These are phyloP conservation scores for Ophioninae sp. DNA, from an alignment of 2,888 invertebrate species.

Conservation along the genomic window DNA sequence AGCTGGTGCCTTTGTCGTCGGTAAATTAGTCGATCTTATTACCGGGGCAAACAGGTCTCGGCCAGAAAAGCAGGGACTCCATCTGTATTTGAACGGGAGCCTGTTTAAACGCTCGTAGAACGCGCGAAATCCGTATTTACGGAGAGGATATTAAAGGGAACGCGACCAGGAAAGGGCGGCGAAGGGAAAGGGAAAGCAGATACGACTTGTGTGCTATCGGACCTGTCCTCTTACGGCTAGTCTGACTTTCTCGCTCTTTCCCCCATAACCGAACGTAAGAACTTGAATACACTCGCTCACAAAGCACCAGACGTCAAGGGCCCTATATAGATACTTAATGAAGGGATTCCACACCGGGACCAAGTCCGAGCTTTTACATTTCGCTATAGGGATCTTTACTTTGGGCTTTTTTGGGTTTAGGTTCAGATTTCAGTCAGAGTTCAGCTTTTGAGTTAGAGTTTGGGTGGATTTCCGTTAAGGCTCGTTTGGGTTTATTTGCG, in stretches of 20 bases:
- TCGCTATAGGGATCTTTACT: neutral
- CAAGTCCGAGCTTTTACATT: neutral
- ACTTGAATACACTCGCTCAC: slow-evolving; percentile 72
- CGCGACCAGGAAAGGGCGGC: slow-evolving; percentile 8
- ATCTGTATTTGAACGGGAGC: slow-evolving; percentile 80
- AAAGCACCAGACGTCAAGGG: slow-evolving; percentile 15
- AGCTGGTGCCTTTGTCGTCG: slow-evolving; percentile 64
- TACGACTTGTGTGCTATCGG: slow-evolving; percentile 54
- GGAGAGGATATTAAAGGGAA: slow-evolving; percentile 70
- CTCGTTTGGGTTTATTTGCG: too few species aligned
- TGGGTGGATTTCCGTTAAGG: too few species aligned
- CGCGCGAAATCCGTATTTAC: slow-evolving; percentile 80
- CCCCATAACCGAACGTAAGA: slow-evolving; percentile 73
- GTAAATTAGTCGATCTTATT: slow-evolving; percentile 79
- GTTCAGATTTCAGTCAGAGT: too few species aligned
- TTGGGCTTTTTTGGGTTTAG: too few species aligned
- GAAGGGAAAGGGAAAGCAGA: slow-evolving; percentile 56
- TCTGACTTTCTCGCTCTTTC: slow-evolving; percentile 39
- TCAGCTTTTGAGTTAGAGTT: too few species aligned
- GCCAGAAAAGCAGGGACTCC: slow-evolving; percentile 71
- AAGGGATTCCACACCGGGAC: slow-evolving; percentile 3
- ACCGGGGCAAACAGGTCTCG: slow-evolving; percentile 75
- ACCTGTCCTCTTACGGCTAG: slow-evolving; percentile 20
- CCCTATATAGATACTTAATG: slow-evolving; percentile 7
- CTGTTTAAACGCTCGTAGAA: slow-evolving; percentile 77